Conservation (phyloP, 1,140 invertebrate genomes). For the Sesamia nonagrioides region DNA sequence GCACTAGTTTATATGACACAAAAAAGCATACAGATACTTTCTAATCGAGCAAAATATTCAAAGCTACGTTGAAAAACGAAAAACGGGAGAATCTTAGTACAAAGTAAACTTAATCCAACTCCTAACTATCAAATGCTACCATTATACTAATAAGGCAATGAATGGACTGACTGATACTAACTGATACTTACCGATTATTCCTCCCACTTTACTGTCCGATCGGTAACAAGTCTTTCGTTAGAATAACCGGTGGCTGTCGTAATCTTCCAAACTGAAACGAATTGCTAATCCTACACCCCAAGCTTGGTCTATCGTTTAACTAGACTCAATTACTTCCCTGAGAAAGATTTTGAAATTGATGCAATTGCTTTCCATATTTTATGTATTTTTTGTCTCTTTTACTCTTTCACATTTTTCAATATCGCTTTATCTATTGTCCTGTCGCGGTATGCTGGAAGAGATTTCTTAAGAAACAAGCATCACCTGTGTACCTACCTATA, state of each 20-base stretch:
- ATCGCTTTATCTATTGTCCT: too few species aligned
- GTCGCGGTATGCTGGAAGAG: too few species aligned
- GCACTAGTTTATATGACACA: too few species aligned
- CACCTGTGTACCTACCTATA: too few species aligned
- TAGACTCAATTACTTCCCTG: conserved; percentile 19
- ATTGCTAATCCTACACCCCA: conserved; percentile 31
- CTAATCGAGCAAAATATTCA: too few species aligned
- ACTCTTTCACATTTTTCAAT: too few species aligned
- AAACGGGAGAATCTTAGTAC: too few species aligned
- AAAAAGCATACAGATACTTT: too few species aligned
- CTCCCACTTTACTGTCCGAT: conserved; percentile 6
- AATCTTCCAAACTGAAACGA: conserved; percentile 33
- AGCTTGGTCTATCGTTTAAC: conserved; percentile 20
- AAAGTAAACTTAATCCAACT: too few species aligned
- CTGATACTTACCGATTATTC: conserved; percentile 37
- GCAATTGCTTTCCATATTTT: background rate
- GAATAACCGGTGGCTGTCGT: conserved; percentile 31
- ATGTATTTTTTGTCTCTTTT: too few species aligned
- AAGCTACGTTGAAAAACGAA: too few species aligned
- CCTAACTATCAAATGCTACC: conserved; percentile 5
- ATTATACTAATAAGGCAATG: background rate
- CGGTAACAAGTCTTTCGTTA: conserved; percentile 25
- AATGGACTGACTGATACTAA: conserved; percentile 13
- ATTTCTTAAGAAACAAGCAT: too few species aligned
- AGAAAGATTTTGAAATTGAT: background rate